Percentiles rank a stretch among this genome's conserved stretches.
Evolutionary conservation across 2,797 vertebrate genomes (phyloP).

Genomic region (Sciurus vulgaris): DNA sequence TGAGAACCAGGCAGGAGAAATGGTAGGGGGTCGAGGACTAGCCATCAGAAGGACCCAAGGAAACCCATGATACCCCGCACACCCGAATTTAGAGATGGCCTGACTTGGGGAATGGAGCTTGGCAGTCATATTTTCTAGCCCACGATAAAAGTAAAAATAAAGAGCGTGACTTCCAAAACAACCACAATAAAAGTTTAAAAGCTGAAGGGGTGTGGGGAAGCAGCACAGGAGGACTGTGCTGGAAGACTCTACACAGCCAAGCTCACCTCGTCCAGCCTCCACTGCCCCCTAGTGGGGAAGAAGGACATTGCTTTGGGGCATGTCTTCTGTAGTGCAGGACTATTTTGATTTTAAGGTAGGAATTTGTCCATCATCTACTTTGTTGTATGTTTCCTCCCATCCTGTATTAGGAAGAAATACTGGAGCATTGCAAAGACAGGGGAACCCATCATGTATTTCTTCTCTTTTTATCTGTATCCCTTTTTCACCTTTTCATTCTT

Average conservation of each 20-base stretch:
- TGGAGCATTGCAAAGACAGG: neutral
- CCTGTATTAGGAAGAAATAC: neutral
- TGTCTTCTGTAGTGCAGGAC: neutral
- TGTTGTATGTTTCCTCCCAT: neutral
- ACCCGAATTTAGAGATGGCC: neutral
- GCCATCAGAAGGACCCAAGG: rapidly evolving
- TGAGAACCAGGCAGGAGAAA: rapidly evolving
- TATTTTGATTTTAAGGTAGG: neutral
- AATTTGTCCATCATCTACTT: neutral
- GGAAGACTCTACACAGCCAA: neutral
- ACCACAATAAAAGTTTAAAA: neutral
- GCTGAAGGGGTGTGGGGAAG: too few species aligned
- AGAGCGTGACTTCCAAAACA: neutral
- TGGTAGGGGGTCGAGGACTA: rapidly evolving
- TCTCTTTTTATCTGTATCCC: neutral
- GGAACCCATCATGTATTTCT: neutral
- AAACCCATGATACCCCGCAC: neutral
- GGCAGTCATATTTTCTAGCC: neutral
- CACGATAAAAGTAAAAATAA: neutral
- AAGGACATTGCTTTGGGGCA: neutral
- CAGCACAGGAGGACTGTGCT: neutral
- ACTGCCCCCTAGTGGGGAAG: neutral
- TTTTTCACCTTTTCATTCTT: neutral
- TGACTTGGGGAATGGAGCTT: neutral
- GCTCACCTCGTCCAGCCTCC: neutral